Conservation (phyloP, 2,113 vertebrate species). For the Epinephelus lanceolatus region DNA sequence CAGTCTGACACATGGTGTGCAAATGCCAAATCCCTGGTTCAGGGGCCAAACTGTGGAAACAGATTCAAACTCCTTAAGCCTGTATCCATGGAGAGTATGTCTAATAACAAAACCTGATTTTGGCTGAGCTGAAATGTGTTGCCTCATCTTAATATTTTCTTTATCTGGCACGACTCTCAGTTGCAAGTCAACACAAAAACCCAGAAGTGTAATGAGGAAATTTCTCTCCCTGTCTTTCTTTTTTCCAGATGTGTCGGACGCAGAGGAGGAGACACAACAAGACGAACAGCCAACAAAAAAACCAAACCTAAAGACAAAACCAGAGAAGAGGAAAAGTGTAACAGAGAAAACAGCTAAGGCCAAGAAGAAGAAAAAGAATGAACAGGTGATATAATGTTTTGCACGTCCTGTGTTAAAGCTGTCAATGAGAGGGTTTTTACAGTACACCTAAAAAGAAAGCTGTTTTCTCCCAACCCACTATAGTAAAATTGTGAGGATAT, state of each 20-base stretch:
- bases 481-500: neutral
- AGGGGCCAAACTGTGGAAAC: constrained; percentile 2
- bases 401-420: neutral
- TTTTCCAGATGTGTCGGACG: constrained; percentile 68
- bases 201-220: neutral
- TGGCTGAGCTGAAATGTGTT: neutral
- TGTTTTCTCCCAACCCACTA: neutral
- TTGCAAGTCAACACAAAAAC: constrained; percentile 13
- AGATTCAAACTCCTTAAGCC: neutral
- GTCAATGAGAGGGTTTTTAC: neutral
- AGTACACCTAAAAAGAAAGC: neutral
- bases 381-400: constrained; percentile 50
- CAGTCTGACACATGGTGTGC: neutral
- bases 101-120: neutral
- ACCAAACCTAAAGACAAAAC: constrained; percentile 28
- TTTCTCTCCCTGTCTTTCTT: neutral
- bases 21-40: constrained; percentile 3
- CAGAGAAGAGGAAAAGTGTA: constrained; percentile 74
- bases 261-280: constrained; percentile 52
- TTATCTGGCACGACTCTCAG: neutral
- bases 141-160: neutral
- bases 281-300: constrained; percentile 45
- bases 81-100: neutral
- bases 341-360: constrained; percentile 56
- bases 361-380: constrained; percentile 77